Base-by-base conservation (phyloP, 1,140 invertebrate species). In the Cephus cinctus region DNA sequence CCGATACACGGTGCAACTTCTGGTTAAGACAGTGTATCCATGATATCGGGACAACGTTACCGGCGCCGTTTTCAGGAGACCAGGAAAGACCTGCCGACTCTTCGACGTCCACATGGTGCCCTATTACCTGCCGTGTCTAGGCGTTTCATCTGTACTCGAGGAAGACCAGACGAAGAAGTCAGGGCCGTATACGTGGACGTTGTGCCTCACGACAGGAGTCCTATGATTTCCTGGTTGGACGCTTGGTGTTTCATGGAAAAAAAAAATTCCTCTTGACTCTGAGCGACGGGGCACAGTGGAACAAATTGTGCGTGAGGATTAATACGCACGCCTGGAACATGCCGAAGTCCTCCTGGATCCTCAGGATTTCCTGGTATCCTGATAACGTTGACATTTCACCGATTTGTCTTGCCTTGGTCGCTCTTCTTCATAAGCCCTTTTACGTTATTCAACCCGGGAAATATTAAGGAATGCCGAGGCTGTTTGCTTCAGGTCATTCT, bases 341-440 rank as follows among this genome's bases (percentile, higher is more conserved):
- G 6, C 31, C 27, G 12, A 36, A 21, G 20, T 42, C 31, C 42
- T 16, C 22, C 8, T 30, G 2, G 9, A 27, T n/a, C n/a, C n/a
- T n/a, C n/a, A n/a, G n/a, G n/a, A n/a, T n/a, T n/a, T n/a, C 31
- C 59, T 69, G 49, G 25, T 61, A 31, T 21, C 65, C 67, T 69
- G 59, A 31, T 69, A 63, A 31, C 45, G 43, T 63, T 66, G 65
- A 69, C 63, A 54, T 55, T 58, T 53, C 38, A 54, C 45, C 59
- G 62, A 65, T 67, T 69, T 67, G 64, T 69, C 63, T 69, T 67
- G 40, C 36, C 50, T 27, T 27, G 25, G 25, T 8, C 25, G 25
- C 6, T 27, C n/a, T 27, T 27, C 25, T 27, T 27, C 25, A 20
- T 34, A 43, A 9, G 27, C 3, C 34, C 15, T n/a, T 16, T 30